Base-by-base conservation (phyloP, 2,888 invertebrate species). In the Eledone cirrhosa region DNA sequence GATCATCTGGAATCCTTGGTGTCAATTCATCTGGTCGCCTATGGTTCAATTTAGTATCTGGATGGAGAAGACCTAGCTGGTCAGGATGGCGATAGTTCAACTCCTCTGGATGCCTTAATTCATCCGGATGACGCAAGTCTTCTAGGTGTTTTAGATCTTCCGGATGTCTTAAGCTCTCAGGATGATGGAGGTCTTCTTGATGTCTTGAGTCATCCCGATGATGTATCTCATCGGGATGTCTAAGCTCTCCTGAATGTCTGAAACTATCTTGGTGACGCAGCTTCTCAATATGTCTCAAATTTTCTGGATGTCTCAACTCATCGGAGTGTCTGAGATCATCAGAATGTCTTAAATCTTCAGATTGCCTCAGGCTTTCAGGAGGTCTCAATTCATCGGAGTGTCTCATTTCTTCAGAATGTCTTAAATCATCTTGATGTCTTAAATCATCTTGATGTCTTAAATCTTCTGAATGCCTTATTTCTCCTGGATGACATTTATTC, bases 171-270 rank as follows among this genome's bases (percentile, higher is more conserved):
- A 72, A 31, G 41, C 41, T 41, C 31, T 72, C 72, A 72, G 72
- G 72, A 72, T 72, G 72, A 22, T 41, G 27, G 31, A 72, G 41
- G 33, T 72, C 72, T n/a, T 72, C 72, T 72, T 31, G 41, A 41
- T 72, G 72, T 24, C 72, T 72, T 22, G 41, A 72, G 41, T 72
- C 72, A 72, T 72, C 72, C 31, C 33, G 72, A 41, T 72, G 72
- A 13, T 41, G 31, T 31, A 72, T n/a, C 13, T 31, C 72, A 72
- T 72, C 72, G 31, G 72, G 72, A 41, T 72, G 72, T 31, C 72
- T 72, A n/a, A 72, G 72, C n/a, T 72, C 72, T 41, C 41, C 72
- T n/a, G 72, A 41, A 41, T 72, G 72, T 72, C 72, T 72, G 33
- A 72, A 72, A n/a, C 72, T 14, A 41, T 41, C 41, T n/a, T 31